These are phyloP conservation scores for Plumapathes pennacea DNA, from an alignment of 92 coral and sea anemone species.

Conservation along the genomic window DNA sequence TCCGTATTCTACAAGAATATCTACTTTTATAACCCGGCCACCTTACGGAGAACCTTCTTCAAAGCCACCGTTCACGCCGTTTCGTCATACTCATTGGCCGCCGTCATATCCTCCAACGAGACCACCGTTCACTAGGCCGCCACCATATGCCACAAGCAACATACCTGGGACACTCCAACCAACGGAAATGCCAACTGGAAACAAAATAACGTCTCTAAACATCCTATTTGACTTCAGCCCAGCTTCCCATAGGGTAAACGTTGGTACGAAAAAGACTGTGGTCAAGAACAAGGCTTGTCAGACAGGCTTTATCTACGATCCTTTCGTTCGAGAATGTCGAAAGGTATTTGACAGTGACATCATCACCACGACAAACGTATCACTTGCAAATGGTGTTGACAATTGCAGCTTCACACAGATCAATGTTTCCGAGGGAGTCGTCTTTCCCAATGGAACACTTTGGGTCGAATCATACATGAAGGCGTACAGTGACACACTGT, in stretches of 20 bases:
- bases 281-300: background rate
- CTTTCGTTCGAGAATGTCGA: constrained; percentile 1
- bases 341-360: background rate
- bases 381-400: no score
- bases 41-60: no score
- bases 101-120: no score
- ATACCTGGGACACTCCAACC: no score
- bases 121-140: no score
- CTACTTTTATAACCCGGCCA: no score
- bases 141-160: no score
- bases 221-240: constrained; percentile 21
- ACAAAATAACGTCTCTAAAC: no score
- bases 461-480: constrained; percentile 4
- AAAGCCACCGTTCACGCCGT: no score
- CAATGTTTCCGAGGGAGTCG: background rate
- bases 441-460: constrained; percentile 7
- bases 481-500: background rate
- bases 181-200: no score
- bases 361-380: background rate
- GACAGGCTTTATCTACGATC: constrained; percentile 15
- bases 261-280: background rate
- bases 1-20: no score
- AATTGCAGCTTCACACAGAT: background rate
- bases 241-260: background rate
- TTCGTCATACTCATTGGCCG: no score